Conservation (phyloP, 2,113 vertebrate species). For the Daboia siamensis region DNA sequence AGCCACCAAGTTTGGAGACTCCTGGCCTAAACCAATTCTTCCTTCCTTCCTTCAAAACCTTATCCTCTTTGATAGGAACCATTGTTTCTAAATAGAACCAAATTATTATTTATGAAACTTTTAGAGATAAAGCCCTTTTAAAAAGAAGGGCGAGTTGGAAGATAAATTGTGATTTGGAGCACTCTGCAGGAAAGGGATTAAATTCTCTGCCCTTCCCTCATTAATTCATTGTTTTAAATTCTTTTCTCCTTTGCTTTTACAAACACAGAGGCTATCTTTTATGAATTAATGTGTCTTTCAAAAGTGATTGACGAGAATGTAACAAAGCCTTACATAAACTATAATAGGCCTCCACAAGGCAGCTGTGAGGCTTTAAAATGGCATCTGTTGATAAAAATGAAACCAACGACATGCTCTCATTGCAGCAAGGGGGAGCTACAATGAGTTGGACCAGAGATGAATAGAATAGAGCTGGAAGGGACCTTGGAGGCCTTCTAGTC, state of each 20-base stretch:
- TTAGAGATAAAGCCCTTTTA: neutral
- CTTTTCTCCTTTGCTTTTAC: neutral
- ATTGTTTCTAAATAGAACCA: neutral
- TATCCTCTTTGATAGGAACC: neutral
- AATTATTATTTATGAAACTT: neutral
- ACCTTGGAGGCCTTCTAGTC: too few relatives aligned
- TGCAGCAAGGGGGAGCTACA: neutral
- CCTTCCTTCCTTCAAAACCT: neutral
- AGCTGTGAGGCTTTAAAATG: neutral
- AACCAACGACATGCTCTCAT: neutral
- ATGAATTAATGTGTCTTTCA: neutral
- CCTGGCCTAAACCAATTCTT: conserved; percentile 25
- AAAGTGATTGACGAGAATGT: neutral
- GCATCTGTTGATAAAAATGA: neutral
- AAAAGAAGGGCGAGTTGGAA: neutral
- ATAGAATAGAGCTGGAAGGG: too few relatives aligned
- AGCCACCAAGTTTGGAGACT: too few relatives aligned
- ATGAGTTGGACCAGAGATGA: neutral
- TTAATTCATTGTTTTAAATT: neutral
- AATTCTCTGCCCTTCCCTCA: neutral
- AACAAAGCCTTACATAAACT: neutral
- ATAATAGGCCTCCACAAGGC: neutral
- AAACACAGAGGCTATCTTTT: neutral
- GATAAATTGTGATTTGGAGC: neutral
- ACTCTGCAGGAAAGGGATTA: neutral